These are phyloP conservation scores for Melinopterus prodromus DNA, from an alignment of 2,888 invertebrate species.

Conservation along the genomic window DNA sequence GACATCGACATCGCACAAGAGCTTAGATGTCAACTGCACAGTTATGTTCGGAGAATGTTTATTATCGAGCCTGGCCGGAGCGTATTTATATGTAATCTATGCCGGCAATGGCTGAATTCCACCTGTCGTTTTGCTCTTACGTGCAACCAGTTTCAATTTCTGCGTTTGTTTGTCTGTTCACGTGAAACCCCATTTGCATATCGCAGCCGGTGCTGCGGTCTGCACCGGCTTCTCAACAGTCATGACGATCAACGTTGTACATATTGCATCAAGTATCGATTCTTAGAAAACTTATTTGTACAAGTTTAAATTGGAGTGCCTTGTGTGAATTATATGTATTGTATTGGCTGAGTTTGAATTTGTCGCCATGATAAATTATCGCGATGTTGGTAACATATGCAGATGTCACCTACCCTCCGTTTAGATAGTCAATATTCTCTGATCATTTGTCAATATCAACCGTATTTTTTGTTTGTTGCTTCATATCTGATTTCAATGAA, in stretches of 20 bases:
- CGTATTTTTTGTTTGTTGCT: too few species aligned
- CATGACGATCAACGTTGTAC: too few species aligned
- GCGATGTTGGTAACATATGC: too few species aligned
- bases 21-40: neutral
- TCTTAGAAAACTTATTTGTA: neutral
- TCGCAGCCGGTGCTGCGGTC: neutral
- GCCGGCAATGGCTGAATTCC: neutral
- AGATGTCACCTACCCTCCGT: too few species aligned
- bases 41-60: neutral
- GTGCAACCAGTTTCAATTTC: slow-evolving; percentile 4
- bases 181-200: neutral
- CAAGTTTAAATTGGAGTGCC: neutral
- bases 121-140: neutral
- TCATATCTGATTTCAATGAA: too few species aligned
- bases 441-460: too few species aligned
- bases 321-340: too few species aligned
- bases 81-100: neutral
- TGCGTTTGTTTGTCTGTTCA: neutral
- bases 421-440: too few species aligned
- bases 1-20: neutral
- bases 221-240: neutral
- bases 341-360: too few species aligned
- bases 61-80: neutral
- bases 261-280: neutral
- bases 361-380: too few species aligned